Evolutionary conservation across 2,797 vertebrate species (phyloP).

Genomic region (Spea hammondii): DNA sequence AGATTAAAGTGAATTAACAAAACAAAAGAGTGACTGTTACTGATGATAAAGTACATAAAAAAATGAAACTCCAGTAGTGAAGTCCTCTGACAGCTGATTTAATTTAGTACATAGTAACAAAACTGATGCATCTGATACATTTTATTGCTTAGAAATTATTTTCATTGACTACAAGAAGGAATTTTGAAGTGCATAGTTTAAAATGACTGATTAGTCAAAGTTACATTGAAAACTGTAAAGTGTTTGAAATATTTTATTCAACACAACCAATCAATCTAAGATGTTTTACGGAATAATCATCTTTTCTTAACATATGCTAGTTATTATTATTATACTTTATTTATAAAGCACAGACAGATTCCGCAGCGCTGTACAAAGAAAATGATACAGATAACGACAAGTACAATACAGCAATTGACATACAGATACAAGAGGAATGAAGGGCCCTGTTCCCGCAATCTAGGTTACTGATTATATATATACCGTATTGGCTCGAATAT

Average conservation of each 20-base stretch:
- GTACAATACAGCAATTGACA: too few species aligned
- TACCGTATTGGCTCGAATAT: too few species aligned
- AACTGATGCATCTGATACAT: not conserved
- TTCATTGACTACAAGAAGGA: conserved; percentile 33
- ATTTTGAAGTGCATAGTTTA: conserved; percentile 12
- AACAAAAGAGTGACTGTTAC: conserved; percentile 24
- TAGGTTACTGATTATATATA: too few species aligned
- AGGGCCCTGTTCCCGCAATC: too few species aligned
- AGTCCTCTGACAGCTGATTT: conserved; percentile 29
- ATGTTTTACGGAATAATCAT: too few species aligned
- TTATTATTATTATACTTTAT: too few species aligned
- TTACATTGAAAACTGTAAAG: conserved; percentile 4
- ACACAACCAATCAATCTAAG: not conserved
- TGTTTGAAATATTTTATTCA: not conserved
- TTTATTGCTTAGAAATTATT: not conserved
- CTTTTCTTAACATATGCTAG: too few species aligned
- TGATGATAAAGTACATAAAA: conserved; percentile 19
- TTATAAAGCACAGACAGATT: too few species aligned
- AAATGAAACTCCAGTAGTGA: conserved; percentile 35
- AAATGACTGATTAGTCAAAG: conserved; percentile 2
- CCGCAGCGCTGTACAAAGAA: too few species aligned
- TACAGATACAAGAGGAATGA: too few species aligned
- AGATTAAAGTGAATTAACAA: conserved; percentile 49
- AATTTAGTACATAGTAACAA: conserved; percentile 6
- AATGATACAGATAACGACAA: too few species aligned